Conservation (phyloP, 2,113 vertebrate species). For the Epinephelus lanceolatus region DNA sequence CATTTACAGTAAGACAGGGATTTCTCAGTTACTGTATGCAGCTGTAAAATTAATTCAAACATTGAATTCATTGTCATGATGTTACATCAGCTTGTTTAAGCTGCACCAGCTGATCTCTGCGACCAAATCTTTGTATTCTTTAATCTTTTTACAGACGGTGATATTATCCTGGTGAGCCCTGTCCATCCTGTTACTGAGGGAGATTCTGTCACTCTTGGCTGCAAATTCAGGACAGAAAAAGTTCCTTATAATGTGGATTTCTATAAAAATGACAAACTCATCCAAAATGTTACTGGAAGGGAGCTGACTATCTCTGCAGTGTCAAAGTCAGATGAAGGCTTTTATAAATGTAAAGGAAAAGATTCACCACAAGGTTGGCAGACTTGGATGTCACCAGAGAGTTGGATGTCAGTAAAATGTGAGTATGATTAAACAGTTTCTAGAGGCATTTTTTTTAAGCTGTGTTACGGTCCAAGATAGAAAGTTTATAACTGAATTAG, state of each 20-base stretch:
- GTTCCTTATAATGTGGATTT: slow-evolving; percentile 4
- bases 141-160: slow-evolving; percentile 3
- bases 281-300: slow-evolving; percentile 14
- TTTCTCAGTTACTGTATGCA: background rate
- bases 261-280: slow-evolving; percentile 47
- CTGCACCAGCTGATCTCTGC: background rate
- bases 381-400: slow-evolving; percentile 46
- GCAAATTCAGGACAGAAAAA: background rate
- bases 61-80: background rate
- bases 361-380: background rate
- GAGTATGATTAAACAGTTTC: rapidly evolving
- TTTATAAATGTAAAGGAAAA: slow-evolving; percentile 48
- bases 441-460: background rate
- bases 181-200: slow-evolving; percentile 59
- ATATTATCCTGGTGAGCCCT: slow-evolving; percentile 60
- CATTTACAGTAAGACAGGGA: no score
- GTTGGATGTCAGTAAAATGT: slow-evolving; percentile 61
- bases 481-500: background rate
- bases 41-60: background rate
- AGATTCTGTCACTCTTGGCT: slow-evolving; percentile 58
- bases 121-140: no score
- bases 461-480: background rate
- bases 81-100: background rate
- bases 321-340: slow-evolving; percentile 58
- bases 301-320: slow-evolving; percentile 6